Evolutionary conservation across 2,888 invertebrate species (phyloP).

Genomic region (Hypercompe scribonia): DNA sequence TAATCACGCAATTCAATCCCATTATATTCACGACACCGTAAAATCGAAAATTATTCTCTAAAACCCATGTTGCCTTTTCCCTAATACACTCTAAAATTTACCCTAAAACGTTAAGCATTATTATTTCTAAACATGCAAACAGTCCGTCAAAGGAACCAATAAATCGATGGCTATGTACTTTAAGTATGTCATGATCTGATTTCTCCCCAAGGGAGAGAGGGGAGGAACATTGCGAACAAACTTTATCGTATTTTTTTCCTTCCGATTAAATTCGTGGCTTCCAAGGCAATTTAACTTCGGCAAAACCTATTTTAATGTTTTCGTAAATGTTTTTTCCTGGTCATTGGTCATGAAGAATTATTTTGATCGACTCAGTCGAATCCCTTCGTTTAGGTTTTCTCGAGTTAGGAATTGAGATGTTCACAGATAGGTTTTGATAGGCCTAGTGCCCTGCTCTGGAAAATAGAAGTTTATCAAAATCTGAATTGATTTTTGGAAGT

Average conservation of each 20-base stretch:
- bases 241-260: conserved; percentile 43
- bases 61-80: conserved; percentile 2
- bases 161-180: conserved; percentile 17
- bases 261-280: conserved; percentile 43
- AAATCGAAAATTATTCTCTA: neutral
- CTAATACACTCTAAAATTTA: neutral
- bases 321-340: conserved; percentile 9
- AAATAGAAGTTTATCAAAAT: neutral
- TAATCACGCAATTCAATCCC: neutral
- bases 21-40: neutral
- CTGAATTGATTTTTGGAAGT: neutral
- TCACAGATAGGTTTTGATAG: neutral
- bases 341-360: neutral
- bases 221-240: conserved; percentile 23
- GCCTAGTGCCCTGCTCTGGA: too few species aligned
- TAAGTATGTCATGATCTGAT: conserved; percentile 39
- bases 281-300: conserved; percentile 50
- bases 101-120: conserved; percentile 1
- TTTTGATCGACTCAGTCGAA: conserved; percentile 3
- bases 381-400: conserved; percentile 5
- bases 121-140: conserved; percentile 16
- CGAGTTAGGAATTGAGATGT: neutral
- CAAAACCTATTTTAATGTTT: conserved; percentile 47
- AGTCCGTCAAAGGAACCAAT: conserved; percentile 17
- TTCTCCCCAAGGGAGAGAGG: conserved; percentile 18